phyloP scores from a whole-genome alignment of 2,113 vertebrate genomes.

The Vulpes ferrilata region DNA sequence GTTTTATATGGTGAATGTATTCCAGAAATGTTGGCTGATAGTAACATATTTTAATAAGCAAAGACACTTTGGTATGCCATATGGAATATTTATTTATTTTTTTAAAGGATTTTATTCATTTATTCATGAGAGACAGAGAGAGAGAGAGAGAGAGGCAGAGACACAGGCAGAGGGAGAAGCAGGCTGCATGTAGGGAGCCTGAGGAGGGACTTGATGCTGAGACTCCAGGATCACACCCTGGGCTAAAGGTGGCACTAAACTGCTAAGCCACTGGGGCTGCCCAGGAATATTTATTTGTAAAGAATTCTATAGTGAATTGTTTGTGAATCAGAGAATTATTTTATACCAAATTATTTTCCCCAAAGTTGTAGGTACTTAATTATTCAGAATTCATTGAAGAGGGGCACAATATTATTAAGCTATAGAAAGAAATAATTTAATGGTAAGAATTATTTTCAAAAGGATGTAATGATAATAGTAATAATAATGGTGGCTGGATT shows the following conservation, averaged over 20 bases:
- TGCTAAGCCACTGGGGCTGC: too few relatives aligned
- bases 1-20: not conserved
- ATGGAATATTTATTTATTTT: not conserved
- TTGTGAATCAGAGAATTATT: conserved; percentile 42
- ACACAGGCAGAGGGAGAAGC: too few relatives aligned
- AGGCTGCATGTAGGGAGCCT: too few relatives aligned
- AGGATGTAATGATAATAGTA: not conserved
- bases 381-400: conserved; percentile 1
- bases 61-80: not conserved
- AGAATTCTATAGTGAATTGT: not conserved
- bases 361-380: conserved; percentile 1
- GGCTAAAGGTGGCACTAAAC: too few relatives aligned
- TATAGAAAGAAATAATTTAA: not conserved
- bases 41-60: not conserved
- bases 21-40: not conserved
- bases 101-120: not conserved
- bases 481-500: not conserved
- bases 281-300: not conserved
- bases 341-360: not conserved
- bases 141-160: too few relatives aligned
- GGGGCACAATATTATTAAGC: not conserved
- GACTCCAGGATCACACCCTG: too few relatives aligned
- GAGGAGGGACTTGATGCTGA: too few relatives aligned
- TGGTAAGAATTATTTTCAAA: conserved; percentile 35
- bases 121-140: too few relatives aligned